phyloP scores from a whole-genome alignment of 2,113 vertebrate species.

The Platysteira castanea region DNA sequence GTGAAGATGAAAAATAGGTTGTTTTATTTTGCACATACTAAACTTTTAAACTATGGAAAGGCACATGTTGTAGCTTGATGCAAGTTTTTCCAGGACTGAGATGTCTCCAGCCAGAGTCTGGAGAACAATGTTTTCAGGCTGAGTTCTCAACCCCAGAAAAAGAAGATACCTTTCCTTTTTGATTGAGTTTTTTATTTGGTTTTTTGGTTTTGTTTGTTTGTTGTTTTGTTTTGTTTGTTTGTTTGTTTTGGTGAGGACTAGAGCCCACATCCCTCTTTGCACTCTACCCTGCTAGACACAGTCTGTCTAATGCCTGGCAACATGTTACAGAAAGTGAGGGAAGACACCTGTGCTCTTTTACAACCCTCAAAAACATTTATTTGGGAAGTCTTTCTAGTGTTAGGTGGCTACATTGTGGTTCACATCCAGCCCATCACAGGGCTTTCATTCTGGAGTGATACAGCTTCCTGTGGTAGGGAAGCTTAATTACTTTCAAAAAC shows the following conservation, averaged over 20 bases:
- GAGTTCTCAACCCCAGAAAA: slow-evolving; percentile 68
- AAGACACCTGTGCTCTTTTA: not conserved
- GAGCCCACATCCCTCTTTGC: not conserved
- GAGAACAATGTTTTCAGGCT: not conserved
- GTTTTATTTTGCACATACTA: not conserved
- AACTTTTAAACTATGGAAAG: not conserved
- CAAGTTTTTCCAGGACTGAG: not conserved
- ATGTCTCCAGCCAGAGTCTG: not conserved
- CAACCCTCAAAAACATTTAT: not conserved
- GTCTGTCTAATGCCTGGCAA: not conserved
- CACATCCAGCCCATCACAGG: not conserved
- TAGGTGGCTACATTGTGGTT: not conserved
- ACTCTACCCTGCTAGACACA: not conserved
- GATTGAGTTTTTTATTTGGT: not conserved
- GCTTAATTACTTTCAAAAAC: not conserved
- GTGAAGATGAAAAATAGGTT: not conserved
- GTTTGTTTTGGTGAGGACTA: not conserved
- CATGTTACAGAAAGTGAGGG: not conserved
- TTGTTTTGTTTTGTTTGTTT: not conserved
- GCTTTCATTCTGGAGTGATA: not conserved
- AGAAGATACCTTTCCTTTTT: slow-evolving; percentile 27
- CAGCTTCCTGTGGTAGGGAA: not conserved
- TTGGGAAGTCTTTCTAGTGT: not conserved
- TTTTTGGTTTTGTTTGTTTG: not conserved
- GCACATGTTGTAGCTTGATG: not conserved